A percentile compares a stretch with the other conserved stretches of the same genome.
phyloP scores from a whole-genome alignment of 2,888 invertebrate species.

The Pelosia muscerda region DNA sequence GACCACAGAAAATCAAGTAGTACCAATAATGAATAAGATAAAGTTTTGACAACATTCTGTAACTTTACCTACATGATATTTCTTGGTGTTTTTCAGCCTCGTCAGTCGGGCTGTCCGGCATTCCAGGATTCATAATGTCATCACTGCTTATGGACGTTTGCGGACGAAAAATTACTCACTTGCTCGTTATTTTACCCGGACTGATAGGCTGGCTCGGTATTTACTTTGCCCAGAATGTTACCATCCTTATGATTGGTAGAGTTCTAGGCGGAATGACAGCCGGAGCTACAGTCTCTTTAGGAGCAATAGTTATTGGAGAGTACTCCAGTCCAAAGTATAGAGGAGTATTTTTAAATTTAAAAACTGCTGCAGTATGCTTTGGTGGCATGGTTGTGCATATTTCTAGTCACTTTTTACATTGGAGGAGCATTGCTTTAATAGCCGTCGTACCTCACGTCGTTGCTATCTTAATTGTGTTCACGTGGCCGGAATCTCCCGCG shows the following conservation, averaged over 20 bases:
- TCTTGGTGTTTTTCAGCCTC: conserved; percentile 63
- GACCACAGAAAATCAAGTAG: no score
- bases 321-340: conserved; percentile 66
- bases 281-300: conserved; percentile 59
- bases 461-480: conserved; percentile 64
- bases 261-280: conserved; percentile 60
- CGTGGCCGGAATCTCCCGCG: conserved; percentile 87
- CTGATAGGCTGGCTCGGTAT: conserved; percentile 63
- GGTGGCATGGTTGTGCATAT: conserved; percentile 63
- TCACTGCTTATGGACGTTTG: conserved; percentile 63
- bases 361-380: conserved; percentile 63
- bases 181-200: conserved; percentile 59
- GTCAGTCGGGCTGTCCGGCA: conserved; percentile 54
- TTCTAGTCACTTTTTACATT: conserved; percentile 56
- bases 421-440: conserved; percentile 62
- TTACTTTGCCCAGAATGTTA: conserved; percentile 55
- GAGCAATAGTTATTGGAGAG: conserved; percentile 71
- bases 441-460: conserved; percentile 55
- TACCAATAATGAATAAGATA: neutral
- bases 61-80: no score
- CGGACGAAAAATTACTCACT: conserved; percentile 61
- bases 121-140: conserved; percentile 61
- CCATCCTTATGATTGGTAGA: conserved; percentile 60
- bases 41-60: neutral
- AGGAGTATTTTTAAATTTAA: conserved; percentile 70